These are phyloP conservation scores for Orgyia antiqua DNA, from an alignment of 2,888 invertebrate genomes.

Conservation along the genomic window DNA sequence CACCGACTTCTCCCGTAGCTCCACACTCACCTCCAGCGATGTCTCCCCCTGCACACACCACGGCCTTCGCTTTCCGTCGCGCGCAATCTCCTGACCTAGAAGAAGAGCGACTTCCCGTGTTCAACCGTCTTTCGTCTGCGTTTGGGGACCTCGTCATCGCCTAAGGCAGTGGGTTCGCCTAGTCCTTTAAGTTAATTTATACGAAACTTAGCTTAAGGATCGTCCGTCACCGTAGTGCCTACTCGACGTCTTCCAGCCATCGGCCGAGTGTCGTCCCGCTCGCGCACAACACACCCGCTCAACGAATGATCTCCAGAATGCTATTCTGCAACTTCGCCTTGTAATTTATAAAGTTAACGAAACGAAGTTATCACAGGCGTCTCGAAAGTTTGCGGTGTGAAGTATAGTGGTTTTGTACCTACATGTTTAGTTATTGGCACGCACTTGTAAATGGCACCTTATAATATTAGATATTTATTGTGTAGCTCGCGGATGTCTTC, in stretches of 20 bases:
- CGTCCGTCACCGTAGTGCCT: slow-evolving; percentile 72
- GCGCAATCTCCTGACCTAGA: slow-evolving; percentile 71
- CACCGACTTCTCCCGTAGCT: slow-evolving; percentile 48
- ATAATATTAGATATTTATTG: slow-evolving; percentile 75
- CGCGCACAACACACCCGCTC: slow-evolving; percentile 55
- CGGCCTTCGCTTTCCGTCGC: slow-evolving; percentile 67
- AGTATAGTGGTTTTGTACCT: slow-evolving; percentile 57
- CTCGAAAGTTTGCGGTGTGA: slow-evolving; percentile 78
- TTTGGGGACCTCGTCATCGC: slow-evolving; percentile 73
- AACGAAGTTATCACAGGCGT: slow-evolving; percentile 70
- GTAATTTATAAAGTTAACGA: slow-evolving; percentile 62
- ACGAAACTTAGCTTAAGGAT: slow-evolving; percentile 70
- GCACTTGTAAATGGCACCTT: slow-evolving; percentile 77
- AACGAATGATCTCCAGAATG: slow-evolving; percentile 77
- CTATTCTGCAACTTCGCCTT: slow-evolving; percentile 64
- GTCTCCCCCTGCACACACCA: slow-evolving; percentile 73
- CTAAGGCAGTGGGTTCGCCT: slow-evolving; percentile 48
- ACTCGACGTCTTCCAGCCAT: slow-evolving; percentile 72
- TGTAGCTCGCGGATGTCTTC: slow-evolving; percentile 76
- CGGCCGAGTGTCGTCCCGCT: slow-evolving; percentile 60
- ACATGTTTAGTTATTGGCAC: slow-evolving; percentile 69
- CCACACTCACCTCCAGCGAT: slow-evolving; percentile 61
- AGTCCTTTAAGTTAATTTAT: slow-evolving; percentile 70
- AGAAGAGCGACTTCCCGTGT: slow-evolving; percentile 87
- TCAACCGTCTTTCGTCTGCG: slow-evolving; percentile 75